Conservation (phyloP, 92 coral and sea anemone genomes). For the Phenganax marumi region DNA sequence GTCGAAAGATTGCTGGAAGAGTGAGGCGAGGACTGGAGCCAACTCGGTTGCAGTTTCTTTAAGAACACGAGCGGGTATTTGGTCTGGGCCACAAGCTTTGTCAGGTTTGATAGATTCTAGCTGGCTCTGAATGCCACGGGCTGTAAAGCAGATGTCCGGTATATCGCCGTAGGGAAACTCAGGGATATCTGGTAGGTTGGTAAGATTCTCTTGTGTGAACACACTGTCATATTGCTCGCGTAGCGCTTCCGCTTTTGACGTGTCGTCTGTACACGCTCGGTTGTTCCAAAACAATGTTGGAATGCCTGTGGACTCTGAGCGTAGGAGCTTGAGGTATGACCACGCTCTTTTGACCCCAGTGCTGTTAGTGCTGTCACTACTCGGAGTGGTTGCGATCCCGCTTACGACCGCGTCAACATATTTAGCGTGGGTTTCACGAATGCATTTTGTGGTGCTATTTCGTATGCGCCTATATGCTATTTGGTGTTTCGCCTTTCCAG, state of each 20-base stretch:
- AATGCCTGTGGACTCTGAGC: conserved; percentile 50
- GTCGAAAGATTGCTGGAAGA: conserved; percentile 30
- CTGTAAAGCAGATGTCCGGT: conserved; percentile 32
- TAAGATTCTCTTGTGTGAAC: conserved; percentile 35
- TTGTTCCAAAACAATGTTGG: conserved; percentile 52
- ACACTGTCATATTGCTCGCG: conserved; percentile 48
- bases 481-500: too few species aligned
- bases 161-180: conserved; percentile 20
- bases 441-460: conserved; percentile 4
- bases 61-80: conserved; percentile 37
- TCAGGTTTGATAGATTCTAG: conserved; percentile 42
- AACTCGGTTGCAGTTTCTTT: conserved; percentile 41
- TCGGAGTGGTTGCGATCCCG: not conserved
- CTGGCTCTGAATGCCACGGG: conserved; percentile 48
- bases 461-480: too few species aligned
- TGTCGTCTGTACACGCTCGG: conserved; percentile 48
- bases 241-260: conserved; percentile 49
- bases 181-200: conserved; percentile 12
- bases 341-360: conserved; percentile 51
- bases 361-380: conserved; percentile 2
- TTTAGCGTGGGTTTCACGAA: conserved; percentile 52
- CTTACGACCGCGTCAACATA: not conserved
- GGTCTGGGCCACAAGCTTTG: conserved; percentile 55
- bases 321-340: conserved; percentile 56
- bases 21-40: conserved; percentile 38